A percentile compares a stretch with the other conserved stretches of the same genome.
Evolutionary conservation across 2,888 invertebrate genomes (phyloP).

Genomic region (Polymixis flavicincta): DNA sequence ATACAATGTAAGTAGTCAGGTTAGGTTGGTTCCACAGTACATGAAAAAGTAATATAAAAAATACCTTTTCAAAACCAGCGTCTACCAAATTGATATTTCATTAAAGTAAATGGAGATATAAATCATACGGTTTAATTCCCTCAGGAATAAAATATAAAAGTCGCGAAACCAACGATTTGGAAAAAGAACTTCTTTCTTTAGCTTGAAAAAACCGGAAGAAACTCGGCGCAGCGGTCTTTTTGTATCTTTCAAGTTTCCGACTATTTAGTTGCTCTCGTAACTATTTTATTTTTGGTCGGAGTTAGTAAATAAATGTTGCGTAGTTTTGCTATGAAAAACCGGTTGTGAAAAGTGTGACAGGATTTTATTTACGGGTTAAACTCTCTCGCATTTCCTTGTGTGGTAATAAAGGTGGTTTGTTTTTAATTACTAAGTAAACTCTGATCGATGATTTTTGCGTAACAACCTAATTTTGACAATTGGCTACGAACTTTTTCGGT

Average conservation of each 20-base stretch:
- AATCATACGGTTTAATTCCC: constrained; percentile 50
- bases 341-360: constrained; percentile 30
- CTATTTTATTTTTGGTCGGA: constrained; percentile 61
- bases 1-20: background rate
- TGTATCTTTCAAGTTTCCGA: constrained; percentile 58
- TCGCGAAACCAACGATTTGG: constrained; percentile 57
- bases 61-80: background rate
- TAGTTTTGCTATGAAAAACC: constrained; percentile 38
- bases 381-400: constrained; percentile 11
- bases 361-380: constrained; percentile 43
- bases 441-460: background rate
- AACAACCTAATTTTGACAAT: background rate
- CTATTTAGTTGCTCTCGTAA: constrained; percentile 62
- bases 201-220: constrained; percentile 58
- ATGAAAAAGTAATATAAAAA: constrained; percentile 6
- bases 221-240: constrained; percentile 57
- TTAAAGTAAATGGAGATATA: constrained; percentile 45
- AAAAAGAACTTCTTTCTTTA: constrained; percentile 62
- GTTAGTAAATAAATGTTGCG: constrained; percentile 55
- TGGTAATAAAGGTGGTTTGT: background rate
- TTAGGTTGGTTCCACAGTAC: too few species aligned
- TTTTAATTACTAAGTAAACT: constrained; percentile 12
- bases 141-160: constrained; percentile 56
- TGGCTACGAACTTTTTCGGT: background rate
- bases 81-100: constrained; percentile 47